Evolutionary conservation across 2,888 invertebrate species (phyloP).

Genomic region (Leptinotarsa tumamoca): DNA sequence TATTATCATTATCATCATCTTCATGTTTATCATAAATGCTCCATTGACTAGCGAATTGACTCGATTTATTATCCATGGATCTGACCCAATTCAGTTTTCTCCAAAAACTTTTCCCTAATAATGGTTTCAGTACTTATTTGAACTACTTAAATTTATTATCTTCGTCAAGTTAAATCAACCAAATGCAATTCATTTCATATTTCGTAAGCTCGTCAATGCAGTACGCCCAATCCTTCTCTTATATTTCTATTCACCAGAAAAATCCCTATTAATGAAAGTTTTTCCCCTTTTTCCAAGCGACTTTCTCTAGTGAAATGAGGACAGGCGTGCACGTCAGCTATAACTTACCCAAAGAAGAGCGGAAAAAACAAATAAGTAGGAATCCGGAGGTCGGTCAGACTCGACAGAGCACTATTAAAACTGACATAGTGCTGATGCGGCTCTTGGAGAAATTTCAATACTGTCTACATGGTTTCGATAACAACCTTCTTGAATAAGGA

Average conservation of each 20-base stretch:
- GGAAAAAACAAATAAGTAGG: slow-evolving; percentile 58
- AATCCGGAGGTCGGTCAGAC: slow-evolving; percentile 52
- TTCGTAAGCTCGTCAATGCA: background rate
- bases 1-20: no score
- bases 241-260: background rate
- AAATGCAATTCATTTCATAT: no score
- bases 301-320: background rate
- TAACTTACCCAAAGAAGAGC: slow-evolving; percentile 54
- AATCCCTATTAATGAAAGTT: background rate
- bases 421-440: slow-evolving; percentile 55
- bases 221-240: background rate
- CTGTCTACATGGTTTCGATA: background rate
- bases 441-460: slow-evolving; percentile 41
- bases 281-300: background rate
- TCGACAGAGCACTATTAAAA: slow-evolving; percentile 53
- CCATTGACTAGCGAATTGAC: no score
- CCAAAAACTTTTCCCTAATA: no score
- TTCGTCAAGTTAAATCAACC: no score
- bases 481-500: background rate
- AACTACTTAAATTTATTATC: no score
- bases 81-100: no score
- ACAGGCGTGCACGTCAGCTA: slow-evolving; percentile 56
- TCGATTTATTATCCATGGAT: no score
- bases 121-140: no score
- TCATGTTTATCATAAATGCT: no score